These are phyloP conservation scores for Urophycis tenuis DNA, from an alignment of 2,797 vertebrate species.

Conservation along the genomic window DNA sequence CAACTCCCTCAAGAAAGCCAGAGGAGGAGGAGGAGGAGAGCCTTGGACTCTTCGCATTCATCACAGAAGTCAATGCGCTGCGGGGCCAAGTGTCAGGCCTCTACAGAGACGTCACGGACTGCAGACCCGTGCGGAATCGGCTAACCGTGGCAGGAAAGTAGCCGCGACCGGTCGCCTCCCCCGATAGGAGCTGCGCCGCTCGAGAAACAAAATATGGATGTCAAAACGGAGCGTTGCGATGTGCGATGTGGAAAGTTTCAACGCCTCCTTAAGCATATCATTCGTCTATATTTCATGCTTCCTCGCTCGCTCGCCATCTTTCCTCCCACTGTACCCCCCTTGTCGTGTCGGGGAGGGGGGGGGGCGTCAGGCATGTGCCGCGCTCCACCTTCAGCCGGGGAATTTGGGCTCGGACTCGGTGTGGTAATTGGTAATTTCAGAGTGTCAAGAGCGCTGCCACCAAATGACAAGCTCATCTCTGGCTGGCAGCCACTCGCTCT, in stretches of 20 bases:
- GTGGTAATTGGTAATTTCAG: constrained; percentile 77
- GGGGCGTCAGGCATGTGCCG: neutral
- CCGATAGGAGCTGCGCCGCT: neutral
- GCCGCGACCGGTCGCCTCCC: no score
- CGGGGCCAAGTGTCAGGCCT: neutral
- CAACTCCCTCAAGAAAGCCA: neutral
- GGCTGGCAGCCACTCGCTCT: constrained; percentile 44
- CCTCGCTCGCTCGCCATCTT: neutral
- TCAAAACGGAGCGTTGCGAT: neutral
- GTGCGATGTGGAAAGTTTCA: neutral
- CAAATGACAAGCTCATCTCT: constrained; percentile 78
- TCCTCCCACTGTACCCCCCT: neutral
- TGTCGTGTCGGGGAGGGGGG: no score
- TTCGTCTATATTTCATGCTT: neutral
- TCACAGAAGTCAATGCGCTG: neutral
- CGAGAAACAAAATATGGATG: neutral
- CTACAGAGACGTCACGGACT: neutral
- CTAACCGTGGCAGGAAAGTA: neutral
- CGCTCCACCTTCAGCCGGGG: neutral
- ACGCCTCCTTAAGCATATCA: no score
- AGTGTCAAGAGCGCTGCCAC: constrained; percentile 54
- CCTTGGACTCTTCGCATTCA: neutral
- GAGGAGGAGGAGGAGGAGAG: neutral
- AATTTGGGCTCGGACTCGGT: constrained; percentile 47
- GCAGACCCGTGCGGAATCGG: neutral